These are phyloP conservation scores for Lemur catta DNA, from an alignment of 2,797 vertebrate genomes.

Conservation along the genomic window DNA sequence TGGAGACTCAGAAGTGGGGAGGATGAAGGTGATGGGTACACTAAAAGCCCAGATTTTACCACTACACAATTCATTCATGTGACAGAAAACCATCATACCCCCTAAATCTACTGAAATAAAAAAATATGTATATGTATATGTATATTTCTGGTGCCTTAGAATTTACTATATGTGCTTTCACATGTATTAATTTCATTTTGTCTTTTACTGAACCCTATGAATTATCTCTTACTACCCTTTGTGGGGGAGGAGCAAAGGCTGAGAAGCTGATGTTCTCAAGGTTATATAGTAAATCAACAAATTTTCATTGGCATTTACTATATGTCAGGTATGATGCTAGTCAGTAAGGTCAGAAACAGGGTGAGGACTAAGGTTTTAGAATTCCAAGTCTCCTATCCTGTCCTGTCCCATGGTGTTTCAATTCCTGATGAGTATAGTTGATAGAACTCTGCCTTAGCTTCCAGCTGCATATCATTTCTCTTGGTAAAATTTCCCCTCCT, in stretches of 20 bases:
- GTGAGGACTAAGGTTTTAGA: neutral
- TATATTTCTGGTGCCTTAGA: neutral
- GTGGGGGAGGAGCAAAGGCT: neutral
- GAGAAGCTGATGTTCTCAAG: neutral
- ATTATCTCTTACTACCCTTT: neutral
- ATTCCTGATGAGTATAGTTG: neutral
- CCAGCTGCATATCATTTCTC: neutral
- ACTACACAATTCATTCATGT: too few species aligned
- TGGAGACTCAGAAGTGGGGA: too few species aligned
- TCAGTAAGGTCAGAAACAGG: neutral
- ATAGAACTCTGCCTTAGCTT: neutral
- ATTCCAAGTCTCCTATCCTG: neutral
- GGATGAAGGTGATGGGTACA: too few species aligned
- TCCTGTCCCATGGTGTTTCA: fast-evolving
- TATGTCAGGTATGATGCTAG: neutral
- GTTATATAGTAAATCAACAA: neutral
- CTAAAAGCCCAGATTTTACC: too few species aligned
- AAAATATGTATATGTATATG: too few species aligned
- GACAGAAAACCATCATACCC: too few species aligned
- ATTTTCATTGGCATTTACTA: neutral
- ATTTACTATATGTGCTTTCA: neutral
- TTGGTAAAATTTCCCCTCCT: neutral
- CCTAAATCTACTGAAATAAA: too few species aligned
- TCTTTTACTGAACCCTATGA: neutral
- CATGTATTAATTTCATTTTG: neutral